Conservation (phyloP, 2,797 vertebrate genomes). For the Rhynchonycteris naso region DNA sequence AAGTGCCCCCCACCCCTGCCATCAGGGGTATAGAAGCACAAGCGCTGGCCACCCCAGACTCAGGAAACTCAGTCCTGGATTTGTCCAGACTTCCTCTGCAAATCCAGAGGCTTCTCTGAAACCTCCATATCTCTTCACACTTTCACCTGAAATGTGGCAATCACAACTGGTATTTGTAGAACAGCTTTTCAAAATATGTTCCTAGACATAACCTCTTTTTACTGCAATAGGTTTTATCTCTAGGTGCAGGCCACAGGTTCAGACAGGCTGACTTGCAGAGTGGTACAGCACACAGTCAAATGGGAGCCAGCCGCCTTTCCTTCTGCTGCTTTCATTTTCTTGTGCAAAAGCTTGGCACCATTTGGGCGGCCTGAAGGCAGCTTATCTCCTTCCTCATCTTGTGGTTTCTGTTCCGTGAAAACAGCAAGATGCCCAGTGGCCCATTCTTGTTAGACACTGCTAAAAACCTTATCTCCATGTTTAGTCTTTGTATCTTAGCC, state of each 20-base stretch:
- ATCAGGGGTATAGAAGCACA: rapidly evolving
- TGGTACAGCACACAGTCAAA: not conserved
- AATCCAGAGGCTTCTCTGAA: not conserved
- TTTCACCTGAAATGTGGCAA: not conserved
- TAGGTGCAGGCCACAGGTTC: not conserved
- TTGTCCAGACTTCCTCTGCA: not conserved
- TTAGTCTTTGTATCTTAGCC: not conserved
- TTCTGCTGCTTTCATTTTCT: not conserved
- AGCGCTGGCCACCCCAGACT: not conserved
- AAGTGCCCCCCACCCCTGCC: not conserved
- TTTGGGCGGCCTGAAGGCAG: rapidly evolving
- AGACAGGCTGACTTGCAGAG: not conserved
- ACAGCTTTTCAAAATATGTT: not conserved
- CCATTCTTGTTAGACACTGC: not conserved
- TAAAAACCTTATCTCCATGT: not conserved
- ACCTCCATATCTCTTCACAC: not conserved
- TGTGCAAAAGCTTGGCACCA: not conserved
- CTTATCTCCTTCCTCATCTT: not conserved
- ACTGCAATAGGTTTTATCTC: not conserved
- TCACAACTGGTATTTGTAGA: not conserved
- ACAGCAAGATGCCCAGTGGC: not conserved
- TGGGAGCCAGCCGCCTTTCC: not conserved
- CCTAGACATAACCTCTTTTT: not conserved
- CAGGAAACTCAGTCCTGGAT: not conserved
- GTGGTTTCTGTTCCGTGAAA: not conserved